Evolutionary conservation across 2,888 invertebrate genomes (phyloP).

Genomic region (Hirtodrosophila duncani): DNA sequence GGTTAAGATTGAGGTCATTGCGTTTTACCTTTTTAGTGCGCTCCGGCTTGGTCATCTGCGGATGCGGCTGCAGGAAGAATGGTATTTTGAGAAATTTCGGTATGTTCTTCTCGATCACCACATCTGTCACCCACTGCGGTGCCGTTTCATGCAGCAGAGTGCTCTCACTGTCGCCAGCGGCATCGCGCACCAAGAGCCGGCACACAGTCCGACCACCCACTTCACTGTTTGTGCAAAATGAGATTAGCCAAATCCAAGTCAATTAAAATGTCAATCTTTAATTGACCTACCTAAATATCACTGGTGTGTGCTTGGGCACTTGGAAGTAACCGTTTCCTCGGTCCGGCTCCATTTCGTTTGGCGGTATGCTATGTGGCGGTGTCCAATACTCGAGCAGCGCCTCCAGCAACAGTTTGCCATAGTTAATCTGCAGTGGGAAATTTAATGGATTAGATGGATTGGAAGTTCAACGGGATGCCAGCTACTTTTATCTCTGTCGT

Average conservation of each 20-base stretch:
- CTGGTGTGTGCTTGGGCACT: conserved; percentile 96
- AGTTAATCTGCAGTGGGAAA: conserved; percentile 85
- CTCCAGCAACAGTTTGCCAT: conserved; percentile 94
- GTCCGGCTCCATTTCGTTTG: conserved; percentile 84
- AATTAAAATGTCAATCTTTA: too few species aligned
- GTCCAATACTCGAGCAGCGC: conserved; percentile 97
- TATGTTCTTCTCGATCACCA: conserved; percentile 94
- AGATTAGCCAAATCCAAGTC: too few species aligned
- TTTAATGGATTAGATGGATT: too few species aligned
- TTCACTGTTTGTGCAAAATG: conserved; percentile 84
- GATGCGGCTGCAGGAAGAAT: conserved; percentile 97
- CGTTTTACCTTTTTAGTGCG: conserved; percentile 89
- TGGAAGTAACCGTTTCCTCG: conserved; percentile 89
- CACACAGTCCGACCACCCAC: conserved; percentile 96
- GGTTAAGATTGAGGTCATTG: too few species aligned
- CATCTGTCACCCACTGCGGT: conserved; percentile 96
- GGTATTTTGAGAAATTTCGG: conserved; percentile 98
- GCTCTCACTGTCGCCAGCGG: conserved; percentile 94
- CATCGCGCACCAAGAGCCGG: conserved; percentile 91
- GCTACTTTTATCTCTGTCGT: conserved; percentile 77
- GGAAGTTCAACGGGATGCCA: background rate
- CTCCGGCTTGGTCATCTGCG: conserved; percentile 84
- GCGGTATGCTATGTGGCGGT: conserved; percentile 83
- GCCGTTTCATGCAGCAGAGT: conserved; percentile 94
- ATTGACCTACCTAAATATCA: conserved; percentile 88